Evolutionary conservation across 2,797 vertebrate species (phyloP), one percentile per base, ranked within the genome.

Genomic region (Crocidura indochinensis): DNA sequence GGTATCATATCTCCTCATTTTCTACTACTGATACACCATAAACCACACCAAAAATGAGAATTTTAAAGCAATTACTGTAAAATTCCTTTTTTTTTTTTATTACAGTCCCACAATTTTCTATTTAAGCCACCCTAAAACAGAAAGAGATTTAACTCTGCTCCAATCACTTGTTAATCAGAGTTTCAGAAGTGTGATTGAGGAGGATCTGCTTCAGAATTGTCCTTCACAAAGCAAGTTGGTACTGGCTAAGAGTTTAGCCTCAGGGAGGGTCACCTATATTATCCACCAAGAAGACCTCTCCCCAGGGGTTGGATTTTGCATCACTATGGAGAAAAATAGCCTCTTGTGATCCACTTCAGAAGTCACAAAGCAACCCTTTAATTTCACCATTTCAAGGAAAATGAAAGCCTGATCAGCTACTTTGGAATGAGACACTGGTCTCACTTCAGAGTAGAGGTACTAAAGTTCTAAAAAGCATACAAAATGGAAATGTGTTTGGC

Each of bases 51-150:
- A 76, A 65, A 77, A 10, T 49, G 53, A 17, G n/a, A 22, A 24
- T 56, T 27, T 87, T 88, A 62, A 74, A 69, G 74, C 78, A 68
- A 31, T 19, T 51, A 51, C 49, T 15, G 49, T 51, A 51, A 51
- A 78, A 10, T 17, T 29, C 75, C 29, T 38, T 26, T 78, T 53
- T 83, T 83, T 38, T 26, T 78, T 53, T 83, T 83, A 68, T 64
- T 78, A 47, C 69, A 68, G 53, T 44, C 29, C 47, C 68, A 74
- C 44, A 65, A 64, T 79, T 83, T 92, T 87, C n/a, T 69, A 20
- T 17, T n/a, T 69, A 92, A 67, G 51, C 27, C 64, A 80, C 27
- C 27, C 29, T 88, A 65, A 15, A n/a, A n/a, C n/a, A n/a, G 26
- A 47, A 77, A 31, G 31, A 6, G 49, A 15, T 38, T 56, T 22